These are phyloP conservation scores for Arge pagana DNA, from an alignment of 2,888 invertebrate species.

Conservation along the genomic window DNA sequence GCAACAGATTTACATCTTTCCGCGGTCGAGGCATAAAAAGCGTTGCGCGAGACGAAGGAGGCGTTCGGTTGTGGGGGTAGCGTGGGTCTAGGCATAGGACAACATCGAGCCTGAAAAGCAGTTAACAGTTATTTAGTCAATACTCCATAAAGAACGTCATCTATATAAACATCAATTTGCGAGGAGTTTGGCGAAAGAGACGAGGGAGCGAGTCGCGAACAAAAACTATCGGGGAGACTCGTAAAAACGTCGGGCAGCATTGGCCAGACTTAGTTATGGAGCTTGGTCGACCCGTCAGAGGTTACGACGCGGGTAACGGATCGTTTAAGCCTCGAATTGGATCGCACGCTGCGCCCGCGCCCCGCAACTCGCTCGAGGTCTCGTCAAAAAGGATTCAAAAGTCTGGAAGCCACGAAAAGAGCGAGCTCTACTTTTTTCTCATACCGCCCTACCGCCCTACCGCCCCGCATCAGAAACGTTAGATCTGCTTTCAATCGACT, in stretches of 20 bases:
- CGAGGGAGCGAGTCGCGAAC: not conserved
- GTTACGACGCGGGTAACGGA: conserved; percentile 13
- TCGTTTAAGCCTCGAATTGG: conserved; percentile 13
- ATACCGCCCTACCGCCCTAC: not conserved
- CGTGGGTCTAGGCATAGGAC: too few relatives aligned
- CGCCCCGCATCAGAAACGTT: conserved; percentile 41
- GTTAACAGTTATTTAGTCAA: conserved; percentile 26
- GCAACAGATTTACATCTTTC: too few relatives aligned
- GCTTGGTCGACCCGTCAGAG: conserved; percentile 8
- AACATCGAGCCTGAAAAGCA: conserved; percentile 6
- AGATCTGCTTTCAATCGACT: conserved; percentile 52
- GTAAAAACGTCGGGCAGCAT: conserved; percentile 23
- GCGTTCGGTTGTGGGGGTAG: too few relatives aligned
- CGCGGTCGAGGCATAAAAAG: too few relatives aligned
- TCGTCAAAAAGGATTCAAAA: not conserved
- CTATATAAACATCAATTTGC: conserved; percentile 24
- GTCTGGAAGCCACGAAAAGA: not conserved
- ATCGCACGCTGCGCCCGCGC: not conserved
- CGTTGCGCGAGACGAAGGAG: too few relatives aligned
- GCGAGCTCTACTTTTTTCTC: not conserved
- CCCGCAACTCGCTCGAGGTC: not conserved
- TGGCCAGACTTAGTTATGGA: conserved; percentile 19
- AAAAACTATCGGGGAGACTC: conserved; percentile 19
- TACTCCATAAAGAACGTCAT: conserved; percentile 22
- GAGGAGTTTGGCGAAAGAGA: not conserved